A percentile compares a stretch with the other conserved stretches of the same genome.
Conservation (phyloP, 2,888 invertebrate genomes). For the Ctena decussata region DNA sequence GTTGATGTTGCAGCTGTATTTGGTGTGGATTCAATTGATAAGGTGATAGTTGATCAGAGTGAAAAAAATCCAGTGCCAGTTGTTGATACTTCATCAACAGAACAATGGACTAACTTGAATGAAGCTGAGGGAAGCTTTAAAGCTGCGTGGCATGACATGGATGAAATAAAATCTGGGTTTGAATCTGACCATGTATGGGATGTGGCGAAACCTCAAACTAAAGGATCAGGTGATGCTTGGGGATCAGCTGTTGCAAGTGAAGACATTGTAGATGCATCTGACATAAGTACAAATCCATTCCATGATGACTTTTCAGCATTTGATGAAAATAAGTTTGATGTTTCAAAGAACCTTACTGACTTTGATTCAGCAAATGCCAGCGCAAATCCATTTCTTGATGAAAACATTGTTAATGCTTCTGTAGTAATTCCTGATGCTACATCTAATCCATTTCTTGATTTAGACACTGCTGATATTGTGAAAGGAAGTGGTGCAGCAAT, state of each 20-base stretch:
- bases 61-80: conserved; percentile 10
- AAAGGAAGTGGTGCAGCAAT: not conserved
- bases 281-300: conserved; percentile 74
- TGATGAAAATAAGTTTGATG: conserved; percentile 57
- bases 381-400: conserved; percentile 60
- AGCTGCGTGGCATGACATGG: conserved; percentile 6
- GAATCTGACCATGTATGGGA: conserved; percentile 50
- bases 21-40: conserved; percentile 51
- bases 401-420: conserved; percentile 23
- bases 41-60: conserved; percentile 20
- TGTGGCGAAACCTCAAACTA: conserved; percentile 20
- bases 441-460: conserved; percentile 69
- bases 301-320: conserved; percentile 79
- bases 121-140: not conserved
- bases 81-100: conserved; percentile 8
- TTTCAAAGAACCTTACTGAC: not conserved
- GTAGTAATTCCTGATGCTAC: conserved; percentile 23
- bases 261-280: conserved; percentile 36
- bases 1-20: conserved; percentile 53
- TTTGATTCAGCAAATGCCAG: conserved; percentile 11
- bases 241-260: conserved; percentile 35
- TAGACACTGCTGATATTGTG: conserved; percentile 4
- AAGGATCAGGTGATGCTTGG: conserved; percentile 50
- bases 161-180: conserved; percentile 26
- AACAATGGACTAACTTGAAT: conserved; percentile 33